These are phyloP conservation scores for Myrmecophaga tridactyla DNA, from an alignment of 2,113 vertebrate species.

Conservation along the genomic window DNA sequence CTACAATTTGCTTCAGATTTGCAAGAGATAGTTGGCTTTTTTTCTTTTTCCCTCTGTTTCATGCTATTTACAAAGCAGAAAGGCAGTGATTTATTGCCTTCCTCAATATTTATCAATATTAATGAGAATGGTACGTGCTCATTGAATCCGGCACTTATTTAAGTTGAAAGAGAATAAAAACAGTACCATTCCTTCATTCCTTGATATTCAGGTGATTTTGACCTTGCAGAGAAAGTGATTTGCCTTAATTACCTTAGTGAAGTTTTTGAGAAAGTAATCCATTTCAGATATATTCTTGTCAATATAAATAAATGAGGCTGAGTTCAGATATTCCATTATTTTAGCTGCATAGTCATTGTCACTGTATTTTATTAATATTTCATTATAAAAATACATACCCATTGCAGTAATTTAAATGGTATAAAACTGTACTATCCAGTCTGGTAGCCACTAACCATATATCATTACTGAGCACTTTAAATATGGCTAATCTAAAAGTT, in stretches of 20 bases:
- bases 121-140: background rate
- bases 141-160: background rate
- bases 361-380: background rate
- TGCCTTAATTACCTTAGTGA: background rate
- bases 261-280: background rate
- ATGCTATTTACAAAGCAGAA: background rate
- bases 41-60: background rate
- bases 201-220: background rate
- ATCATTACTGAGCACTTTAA: background rate
- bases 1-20: background rate
- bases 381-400: background rate
- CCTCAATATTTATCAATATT: conserved; percentile 23
- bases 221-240: background rate
- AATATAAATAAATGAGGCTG: background rate
- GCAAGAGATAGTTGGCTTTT: background rate
- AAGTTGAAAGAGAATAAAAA: conserved; percentile 23
- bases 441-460: background rate
- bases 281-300: background rate
- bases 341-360: background rate
- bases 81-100: conserved; percentile 18
- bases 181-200: background rate
- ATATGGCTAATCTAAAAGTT: background rate
- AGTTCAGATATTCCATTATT: background rate
- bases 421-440: background rate
- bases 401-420: background rate